A percentile compares a stretch with the other conserved stretches of the same genome.
These are phyloP conservation scores for Pogonomyrmex barbatus DNA, from an alignment of 1,140 invertebrate species.

Conservation along the genomic window DNA sequence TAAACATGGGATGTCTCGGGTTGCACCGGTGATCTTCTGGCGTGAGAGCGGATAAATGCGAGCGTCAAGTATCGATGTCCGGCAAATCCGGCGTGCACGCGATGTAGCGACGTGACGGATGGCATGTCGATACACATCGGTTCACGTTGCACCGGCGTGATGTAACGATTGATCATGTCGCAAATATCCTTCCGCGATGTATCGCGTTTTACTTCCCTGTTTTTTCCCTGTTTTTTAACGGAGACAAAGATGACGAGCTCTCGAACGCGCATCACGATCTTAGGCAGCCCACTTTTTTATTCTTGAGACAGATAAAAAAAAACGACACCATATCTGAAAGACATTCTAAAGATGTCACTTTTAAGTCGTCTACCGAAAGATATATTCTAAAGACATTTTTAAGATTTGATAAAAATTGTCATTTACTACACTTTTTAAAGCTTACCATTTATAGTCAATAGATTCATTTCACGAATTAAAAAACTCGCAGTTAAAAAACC, in stretches of 20 bases:
- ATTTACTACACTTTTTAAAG: no score
- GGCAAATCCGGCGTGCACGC: not conserved
- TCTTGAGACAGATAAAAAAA: not conserved
- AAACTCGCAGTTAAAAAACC: no score
- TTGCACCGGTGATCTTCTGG: not conserved
- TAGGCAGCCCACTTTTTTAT: not conserved
- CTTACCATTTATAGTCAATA: no score
- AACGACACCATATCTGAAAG: no score
- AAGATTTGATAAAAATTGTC: no score
- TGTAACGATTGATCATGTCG: conserved; percentile 41
- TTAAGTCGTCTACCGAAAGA: no score
- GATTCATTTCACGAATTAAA: no score
- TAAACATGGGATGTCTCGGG: no score
- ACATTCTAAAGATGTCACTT: no score
- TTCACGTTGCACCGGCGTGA: conserved; percentile 22
- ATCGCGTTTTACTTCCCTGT: conserved; percentile 17
- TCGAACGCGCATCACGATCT: not conserved
- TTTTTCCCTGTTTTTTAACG: not conserved
- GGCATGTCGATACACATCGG: conserved; percentile 19
- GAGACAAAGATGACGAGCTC: not conserved
- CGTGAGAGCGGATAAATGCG: not conserved
- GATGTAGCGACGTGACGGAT: conserved; percentile 32
- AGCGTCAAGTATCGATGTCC: conserved; percentile 23
- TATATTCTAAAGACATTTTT: no score
- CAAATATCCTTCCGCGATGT: conserved; percentile 29